Conservation (phyloP, 2,888 invertebrate genomes). For the Hirtodrosophila duncani region DNA sequence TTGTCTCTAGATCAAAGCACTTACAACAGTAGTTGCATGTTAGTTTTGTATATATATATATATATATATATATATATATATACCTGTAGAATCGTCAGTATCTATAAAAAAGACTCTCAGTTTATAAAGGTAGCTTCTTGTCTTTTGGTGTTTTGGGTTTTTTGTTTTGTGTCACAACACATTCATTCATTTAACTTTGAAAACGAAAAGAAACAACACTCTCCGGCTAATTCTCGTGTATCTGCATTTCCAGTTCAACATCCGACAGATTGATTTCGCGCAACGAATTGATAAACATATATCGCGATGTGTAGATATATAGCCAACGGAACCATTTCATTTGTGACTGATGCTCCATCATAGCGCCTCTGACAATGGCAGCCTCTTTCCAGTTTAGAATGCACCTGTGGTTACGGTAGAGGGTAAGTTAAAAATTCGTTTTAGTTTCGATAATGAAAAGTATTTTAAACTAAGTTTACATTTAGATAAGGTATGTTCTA, state of each 20-base stretch:
- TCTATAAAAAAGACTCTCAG: slow-evolving; percentile 27
- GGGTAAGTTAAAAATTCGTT: neutral
- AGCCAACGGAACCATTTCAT: slow-evolving; percentile 95
- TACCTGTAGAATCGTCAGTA: slow-evolving; percentile 63
- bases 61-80: slow-evolving; percentile 23
- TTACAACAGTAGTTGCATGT: too few species aligned
- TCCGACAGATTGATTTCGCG: slow-evolving; percentile 86
- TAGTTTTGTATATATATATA: too few species aligned
- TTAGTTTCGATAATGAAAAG: too few species aligned
- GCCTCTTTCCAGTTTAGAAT: slow-evolving; percentile 83
- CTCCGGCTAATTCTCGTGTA: slow-evolving; percentile 79
- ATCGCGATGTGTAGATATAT: slow-evolving; percentile 92
- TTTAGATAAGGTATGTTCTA: too few species aligned
- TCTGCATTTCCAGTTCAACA: slow-evolving; percentile 86
- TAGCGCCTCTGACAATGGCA: slow-evolving; percentile 84
- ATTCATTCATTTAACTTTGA: slow-evolving; percentile 15
- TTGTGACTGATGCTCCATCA: slow-evolving; percentile 93
- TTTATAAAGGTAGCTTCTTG: slow-evolving; percentile 54
- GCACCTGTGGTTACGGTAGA: too few species aligned
- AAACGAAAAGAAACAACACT: slow-evolving; percentile 3
- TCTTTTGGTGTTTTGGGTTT: slow-evolving; percentile 51
- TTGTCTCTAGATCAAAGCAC: slow-evolving; percentile 39
- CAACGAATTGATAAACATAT: slow-evolving; percentile 93
- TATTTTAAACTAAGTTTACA: too few species aligned
- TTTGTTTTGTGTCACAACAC: slow-evolving; percentile 24